A percentile compares a stretch with the other conserved stretches of the same genome.
phyloP scores from a whole-genome alignment of 2,888 invertebrate species.

The Apodemia zela region DNA sequence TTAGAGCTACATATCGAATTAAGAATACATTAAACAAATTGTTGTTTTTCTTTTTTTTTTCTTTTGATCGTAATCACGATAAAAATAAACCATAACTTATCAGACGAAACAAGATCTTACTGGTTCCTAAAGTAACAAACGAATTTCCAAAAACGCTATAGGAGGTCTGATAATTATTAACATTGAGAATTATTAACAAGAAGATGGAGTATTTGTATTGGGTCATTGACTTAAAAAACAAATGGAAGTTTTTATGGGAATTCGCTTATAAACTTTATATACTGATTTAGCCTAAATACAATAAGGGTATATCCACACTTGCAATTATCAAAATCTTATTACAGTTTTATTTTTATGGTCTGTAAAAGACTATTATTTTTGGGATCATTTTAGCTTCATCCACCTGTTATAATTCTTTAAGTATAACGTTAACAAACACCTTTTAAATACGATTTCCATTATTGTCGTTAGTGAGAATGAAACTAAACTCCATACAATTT shows the following conservation, averaged over 20 bases:
- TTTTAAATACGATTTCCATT: too few species aligned
- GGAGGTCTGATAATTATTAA: constrained; percentile 30
- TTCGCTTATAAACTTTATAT: constrained; percentile 55
- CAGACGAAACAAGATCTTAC: not conserved
- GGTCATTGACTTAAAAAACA: constrained; percentile 42
- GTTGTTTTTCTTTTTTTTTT: too few species aligned
- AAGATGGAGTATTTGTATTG: constrained; percentile 17
- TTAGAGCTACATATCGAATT: too few species aligned
- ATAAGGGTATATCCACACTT: constrained; percentile 1
- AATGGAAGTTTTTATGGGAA: constrained; percentile 46
- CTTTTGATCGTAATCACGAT: not conserved
- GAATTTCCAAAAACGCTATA: constrained; percentile 13
- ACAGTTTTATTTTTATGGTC: not conserved
- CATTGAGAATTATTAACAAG: constrained; percentile 24
- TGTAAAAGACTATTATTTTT: not conserved
- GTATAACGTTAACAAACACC: too few species aligned
- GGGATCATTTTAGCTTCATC: too few species aligned
- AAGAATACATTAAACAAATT: not conserved
- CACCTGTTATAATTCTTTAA: too few species aligned
- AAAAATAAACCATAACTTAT: constrained; percentile 5
- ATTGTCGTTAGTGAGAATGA: not conserved
- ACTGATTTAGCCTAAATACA: not conserved
- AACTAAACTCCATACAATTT: not conserved
- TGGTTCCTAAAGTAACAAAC: constrained; percentile 2
- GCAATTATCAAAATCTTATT: not conserved